Percentiles rank a stretch among this genome's conserved stretches.
phyloP scores from a whole-genome alignment of 2,888 invertebrate genomes.

The Ophion costatus region DNA sequence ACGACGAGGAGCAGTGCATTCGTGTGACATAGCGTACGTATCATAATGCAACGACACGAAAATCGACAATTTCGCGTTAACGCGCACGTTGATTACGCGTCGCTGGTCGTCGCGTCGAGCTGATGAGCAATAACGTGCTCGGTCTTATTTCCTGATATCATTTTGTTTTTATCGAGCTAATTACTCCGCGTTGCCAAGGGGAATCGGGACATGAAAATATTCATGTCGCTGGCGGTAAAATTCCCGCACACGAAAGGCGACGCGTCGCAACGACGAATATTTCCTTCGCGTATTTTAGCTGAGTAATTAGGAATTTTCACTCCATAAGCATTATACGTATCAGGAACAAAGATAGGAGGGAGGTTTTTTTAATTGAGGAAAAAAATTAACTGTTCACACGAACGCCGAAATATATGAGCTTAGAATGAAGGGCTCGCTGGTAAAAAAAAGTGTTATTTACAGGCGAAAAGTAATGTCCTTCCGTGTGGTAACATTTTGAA shows the following conservation, averaged over 20 bases:
- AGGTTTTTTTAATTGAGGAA: background rate
- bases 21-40: conserved; percentile 9
- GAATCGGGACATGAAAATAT: background rate
- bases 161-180: conserved; percentile 19
- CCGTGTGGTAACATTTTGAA: too few relatives aligned
- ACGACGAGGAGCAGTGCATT: background rate
- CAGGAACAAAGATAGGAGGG: background rate
- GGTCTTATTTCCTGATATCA: conserved; percentile 9
- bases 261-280: background rate
- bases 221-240: background rate
- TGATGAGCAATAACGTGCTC: conserved; percentile 8
- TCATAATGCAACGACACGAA: conserved; percentile 27
- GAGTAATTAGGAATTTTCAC: conserved; percentile 3
- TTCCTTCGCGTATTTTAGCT: background rate
- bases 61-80: conserved; percentile 26
- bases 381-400: background rate
- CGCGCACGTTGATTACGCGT: conserved; percentile 1
- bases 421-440: too few relatives aligned
- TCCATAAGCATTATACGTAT: background rate
- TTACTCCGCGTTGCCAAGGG: conserved; percentile 2
- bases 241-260: background rate
- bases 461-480: too few relatives aligned
- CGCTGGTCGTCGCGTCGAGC: conserved; percentile 3
- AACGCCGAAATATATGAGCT: too few relatives aligned
- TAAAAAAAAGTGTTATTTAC: too few relatives aligned